Conservation (phyloP, 2,888 invertebrate genomes). For the Rhyacophila evoluta region DNA sequence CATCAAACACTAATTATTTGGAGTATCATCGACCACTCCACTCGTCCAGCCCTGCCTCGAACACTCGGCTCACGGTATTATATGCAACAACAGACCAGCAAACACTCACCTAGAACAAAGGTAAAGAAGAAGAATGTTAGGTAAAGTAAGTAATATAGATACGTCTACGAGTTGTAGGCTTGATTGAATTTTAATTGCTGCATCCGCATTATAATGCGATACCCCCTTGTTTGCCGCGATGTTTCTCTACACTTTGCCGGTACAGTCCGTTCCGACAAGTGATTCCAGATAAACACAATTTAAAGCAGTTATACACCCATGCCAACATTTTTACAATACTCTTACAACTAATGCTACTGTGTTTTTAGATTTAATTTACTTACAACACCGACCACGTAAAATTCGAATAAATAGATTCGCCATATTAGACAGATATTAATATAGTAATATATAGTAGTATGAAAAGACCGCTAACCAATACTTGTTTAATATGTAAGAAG, state of each 20-base stretch:
- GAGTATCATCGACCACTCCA: not conserved
- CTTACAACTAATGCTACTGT: too few species aligned
- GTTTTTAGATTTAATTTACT: too few species aligned
- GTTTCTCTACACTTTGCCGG: constrained; percentile 8
- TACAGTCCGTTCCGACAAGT: not conserved
- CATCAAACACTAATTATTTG: too few species aligned
- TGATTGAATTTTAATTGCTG: constrained; percentile 53
- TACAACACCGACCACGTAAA: too few species aligned
- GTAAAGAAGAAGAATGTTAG: constrained; percentile 18
- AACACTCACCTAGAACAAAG: constrained; percentile 38
- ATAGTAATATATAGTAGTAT: too few species aligned
- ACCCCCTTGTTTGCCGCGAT: constrained; percentile 26
- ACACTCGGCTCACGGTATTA: not conserved
- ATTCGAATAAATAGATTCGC: too few species aligned
- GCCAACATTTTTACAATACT: too few species aligned
- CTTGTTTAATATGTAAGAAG: too few species aligned
- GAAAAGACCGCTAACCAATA: too few species aligned
- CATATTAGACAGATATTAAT: too few species aligned
- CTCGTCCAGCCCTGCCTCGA: not conserved
- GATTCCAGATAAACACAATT: too few species aligned
- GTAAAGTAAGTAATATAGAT: constrained; percentile 6
- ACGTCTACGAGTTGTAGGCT: constrained; percentile 32
- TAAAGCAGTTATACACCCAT: too few species aligned
- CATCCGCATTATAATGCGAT: constrained; percentile 42
- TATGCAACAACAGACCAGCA: not conserved